phyloP scores from a whole-genome alignment of 1,140 invertebrate genomes.

The Apis florea region DNA sequence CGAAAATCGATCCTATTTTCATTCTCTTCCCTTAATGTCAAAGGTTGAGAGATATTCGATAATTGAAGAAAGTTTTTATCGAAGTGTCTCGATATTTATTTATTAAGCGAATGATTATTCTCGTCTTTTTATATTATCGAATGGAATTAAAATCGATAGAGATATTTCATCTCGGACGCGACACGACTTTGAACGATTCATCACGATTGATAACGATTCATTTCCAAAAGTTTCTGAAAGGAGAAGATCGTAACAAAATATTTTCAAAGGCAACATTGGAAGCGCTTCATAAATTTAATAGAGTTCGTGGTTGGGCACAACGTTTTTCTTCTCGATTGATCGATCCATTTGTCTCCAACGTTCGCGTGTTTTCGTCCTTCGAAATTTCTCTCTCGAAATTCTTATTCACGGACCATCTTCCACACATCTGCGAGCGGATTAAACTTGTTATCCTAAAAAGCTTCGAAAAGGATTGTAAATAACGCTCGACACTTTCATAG shows the following conservation, averaged over 20 bases:
- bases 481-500: not conserved
- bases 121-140: too few species aligned
- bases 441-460: slow-evolving; percentile 36
- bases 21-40: too few species aligned
- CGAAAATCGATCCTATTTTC: too few species aligned
- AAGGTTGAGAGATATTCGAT: too few species aligned
- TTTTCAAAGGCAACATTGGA: slow-evolving; percentile 15
- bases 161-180: not conserved
- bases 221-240: not conserved
- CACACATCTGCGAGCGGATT: not conserved
- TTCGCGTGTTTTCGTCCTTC: slow-evolving; percentile 16
- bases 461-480: not conserved
- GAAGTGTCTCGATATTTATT: too few species aligned
- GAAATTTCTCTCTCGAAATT: slow-evolving; percentile 11
- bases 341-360: slow-evolving; percentile 46
- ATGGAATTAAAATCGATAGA: too few species aligned
- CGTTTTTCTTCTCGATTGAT: slow-evolving; percentile 36
- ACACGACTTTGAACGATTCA: not conserved
- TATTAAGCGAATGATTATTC: too few species aligned
- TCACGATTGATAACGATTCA: not conserved
- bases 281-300: slow-evolving; percentile 36
- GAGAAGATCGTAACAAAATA: not conserved
- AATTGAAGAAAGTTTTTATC: too few species aligned
- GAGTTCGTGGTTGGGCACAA: not conserved
- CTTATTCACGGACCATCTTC: slow-evolving; percentile 38